Percentiles rank a stretch among this genome's conserved stretches.
These are phyloP conservation scores for Bathynomus jamesi DNA, from an alignment of 1,140 invertebrate species.

Conservation along the genomic window DNA sequence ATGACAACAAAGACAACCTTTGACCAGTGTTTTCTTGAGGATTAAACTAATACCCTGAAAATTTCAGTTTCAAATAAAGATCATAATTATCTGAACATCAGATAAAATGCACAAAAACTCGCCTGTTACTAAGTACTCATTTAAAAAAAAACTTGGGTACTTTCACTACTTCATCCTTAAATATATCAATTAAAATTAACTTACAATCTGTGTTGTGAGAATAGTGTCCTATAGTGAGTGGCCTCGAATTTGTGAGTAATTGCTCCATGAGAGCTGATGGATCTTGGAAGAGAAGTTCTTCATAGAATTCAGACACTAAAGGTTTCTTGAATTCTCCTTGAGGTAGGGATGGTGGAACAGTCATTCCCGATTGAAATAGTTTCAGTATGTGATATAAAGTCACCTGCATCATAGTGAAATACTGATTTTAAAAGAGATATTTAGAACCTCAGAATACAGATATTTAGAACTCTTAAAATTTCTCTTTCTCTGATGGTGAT, in stretches of 20 bases:
- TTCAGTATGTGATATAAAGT: constrained; percentile 94
- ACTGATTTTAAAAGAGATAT: constrained; percentile 1
- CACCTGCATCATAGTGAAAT: constrained; percentile 55
- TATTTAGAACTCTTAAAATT: not conserved
- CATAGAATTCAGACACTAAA: constrained; percentile 88
- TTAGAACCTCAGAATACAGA: not conserved
- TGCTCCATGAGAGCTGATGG: constrained; percentile 89
- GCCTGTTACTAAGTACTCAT: too few relatives aligned
- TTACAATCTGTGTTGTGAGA: constrained; percentile 88
- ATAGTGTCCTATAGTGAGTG: constrained; percentile 63
- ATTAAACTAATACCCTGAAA: too few relatives aligned
- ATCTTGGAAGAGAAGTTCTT: constrained; percentile 94
- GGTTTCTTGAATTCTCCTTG: constrained; percentile 55
- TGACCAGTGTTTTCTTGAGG: too few relatives aligned
- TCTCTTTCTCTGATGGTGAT: not conserved
- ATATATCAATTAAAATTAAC: too few relatives aligned
- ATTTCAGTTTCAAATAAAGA: too few relatives aligned
- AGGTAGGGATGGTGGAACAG: constrained; percentile 12
- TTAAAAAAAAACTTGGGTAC: too few relatives aligned
- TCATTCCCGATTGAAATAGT: constrained; percentile 65
- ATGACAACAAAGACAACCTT: too few relatives aligned
- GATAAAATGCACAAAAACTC: too few relatives aligned
- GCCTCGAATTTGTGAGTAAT: constrained; percentile 65
- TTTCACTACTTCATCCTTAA: too few relatives aligned
- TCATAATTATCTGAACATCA: too few relatives aligned